Evolutionary conservation across 2,888 invertebrate genomes (phyloP), one percentile per base, ranked within the genome.

Genomic region (Eutolmus rufibarbis): DNA sequence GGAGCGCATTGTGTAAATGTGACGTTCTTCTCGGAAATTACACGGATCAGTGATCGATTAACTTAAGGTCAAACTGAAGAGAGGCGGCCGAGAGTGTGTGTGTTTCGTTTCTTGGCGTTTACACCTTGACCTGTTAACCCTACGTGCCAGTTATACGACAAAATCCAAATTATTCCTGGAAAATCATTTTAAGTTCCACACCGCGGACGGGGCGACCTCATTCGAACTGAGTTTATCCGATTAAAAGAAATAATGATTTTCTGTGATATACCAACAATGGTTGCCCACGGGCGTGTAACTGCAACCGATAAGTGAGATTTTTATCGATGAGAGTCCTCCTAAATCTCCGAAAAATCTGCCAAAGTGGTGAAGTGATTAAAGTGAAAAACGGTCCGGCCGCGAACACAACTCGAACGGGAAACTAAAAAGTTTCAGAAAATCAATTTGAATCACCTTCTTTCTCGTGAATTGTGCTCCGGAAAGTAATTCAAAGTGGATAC

Each of bases 401-500:
- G 28, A 66, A 66, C 9, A 66, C 12, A 66, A 28, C 9, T 23
- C 9, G 28, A 66, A 66, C 9, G 28, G 14, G 66, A 16, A 28
- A 12, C 66, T 28, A 19, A 66, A 66, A 66, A 28, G 66, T 23
- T 66, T 4, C 66, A 66, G 66, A 66, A 66, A 66, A 66, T 66
- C 66, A 66, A 66, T 66, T 28, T 23, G 76, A 37, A 37, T 76
- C 37, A 28, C n/a, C 37, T 34, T 37, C 76, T 76, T 76, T 74
- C 34, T n/a, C 43, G 43, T 86, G 43, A 81, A 28, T 37, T n/a
- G 78, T 66, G 85, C 86, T 84, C 40, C 31, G 43, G 85, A 90
- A 91, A 91, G 89, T 89, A 89, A 79, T 89, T 90, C 92, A 92
- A 91, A 91, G 92, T 94, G 94, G 94, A 94, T 94, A 94, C 93